Evolutionary conservation across 2,888 invertebrate genomes (phyloP).

Genomic region (Therioaphis trifolii): DNA sequence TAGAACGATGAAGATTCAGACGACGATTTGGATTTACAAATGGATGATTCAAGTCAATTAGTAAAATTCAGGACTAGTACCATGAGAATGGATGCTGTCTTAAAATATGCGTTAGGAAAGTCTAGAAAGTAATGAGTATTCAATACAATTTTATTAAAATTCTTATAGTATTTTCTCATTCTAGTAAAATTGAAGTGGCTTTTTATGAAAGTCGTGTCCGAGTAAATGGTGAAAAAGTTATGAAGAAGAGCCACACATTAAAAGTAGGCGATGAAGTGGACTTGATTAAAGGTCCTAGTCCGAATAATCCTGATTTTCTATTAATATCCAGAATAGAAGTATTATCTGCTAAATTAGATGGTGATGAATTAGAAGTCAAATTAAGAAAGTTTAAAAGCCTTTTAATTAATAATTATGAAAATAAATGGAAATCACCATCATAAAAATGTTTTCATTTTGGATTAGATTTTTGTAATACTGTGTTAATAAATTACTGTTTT

Average conservation of each 20-base stretch:
- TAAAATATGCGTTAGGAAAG: slow-evolving; percentile 78
- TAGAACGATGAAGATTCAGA: slow-evolving; percentile 69
- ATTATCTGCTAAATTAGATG: slow-evolving; percentile 73
- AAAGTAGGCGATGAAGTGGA: slow-evolving; percentile 82
- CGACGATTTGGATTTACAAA: slow-evolving; percentile 71
- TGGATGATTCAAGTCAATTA: slow-evolving; percentile 76
- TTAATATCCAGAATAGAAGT: slow-evolving; percentile 79
- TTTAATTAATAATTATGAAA: slow-evolving; percentile 78
- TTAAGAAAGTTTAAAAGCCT: slow-evolving; percentile 78
- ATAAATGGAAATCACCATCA: slow-evolving; percentile 39
- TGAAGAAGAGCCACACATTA: slow-evolving; percentile 80
- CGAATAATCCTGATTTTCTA: slow-evolving; percentile 77
- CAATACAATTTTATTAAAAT: slow-evolving; percentile 38
- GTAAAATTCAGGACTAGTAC: slow-evolving; percentile 76
- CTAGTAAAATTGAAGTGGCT: slow-evolving; percentile 81
- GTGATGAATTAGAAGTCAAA: slow-evolving; percentile 72
- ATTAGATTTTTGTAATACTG: background rate
- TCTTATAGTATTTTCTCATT: slow-evolving; percentile 67
- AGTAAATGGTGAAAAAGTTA: slow-evolving; percentile 80
- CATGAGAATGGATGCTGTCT: slow-evolving; percentile 77
- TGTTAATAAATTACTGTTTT: background rate
- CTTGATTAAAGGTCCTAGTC: slow-evolving; percentile 77
- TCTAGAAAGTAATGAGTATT: slow-evolving; percentile 77
- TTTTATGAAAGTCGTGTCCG: slow-evolving; percentile 86
- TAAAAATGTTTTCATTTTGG: background rate